A percentile compares a stretch with the other conserved stretches of the same genome.
Evolutionary conservation across 2,797 vertebrate genomes (phyloP).

Genomic region (Leptodactylus fallax): DNA sequence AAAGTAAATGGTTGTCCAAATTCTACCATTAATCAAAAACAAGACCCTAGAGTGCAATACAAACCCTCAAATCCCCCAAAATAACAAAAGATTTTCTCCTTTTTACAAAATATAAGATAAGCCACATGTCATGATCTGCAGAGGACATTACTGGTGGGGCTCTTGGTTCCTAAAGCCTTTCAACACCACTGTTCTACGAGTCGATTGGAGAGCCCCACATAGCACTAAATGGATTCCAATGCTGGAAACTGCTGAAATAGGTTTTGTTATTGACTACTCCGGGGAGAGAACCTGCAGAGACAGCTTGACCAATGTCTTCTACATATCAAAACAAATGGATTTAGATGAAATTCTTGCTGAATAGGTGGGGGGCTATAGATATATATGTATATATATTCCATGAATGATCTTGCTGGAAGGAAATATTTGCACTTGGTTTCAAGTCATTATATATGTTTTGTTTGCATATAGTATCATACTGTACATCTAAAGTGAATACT

Average conservation of each 20-base stretch:
- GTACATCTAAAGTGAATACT: too few relatives aligned
- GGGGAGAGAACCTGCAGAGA: neutral
- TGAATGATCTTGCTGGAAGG: too few relatives aligned
- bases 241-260: neutral
- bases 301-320: neutral
- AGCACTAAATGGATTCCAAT: neutral
- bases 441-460: too few relatives aligned
- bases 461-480: too few relatives aligned
- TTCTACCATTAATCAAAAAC: conserved; percentile 9
- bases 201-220: neutral
- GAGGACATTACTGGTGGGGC: neutral
- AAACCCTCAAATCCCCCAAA: neutral
- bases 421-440: too few relatives aligned
- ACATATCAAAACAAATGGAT: neutral
- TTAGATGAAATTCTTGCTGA: neutral
- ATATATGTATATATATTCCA: neutral
- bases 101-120: neutral
- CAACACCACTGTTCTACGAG: neutral
- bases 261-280: neutral
- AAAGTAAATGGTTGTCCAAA: conserved; percentile 15
- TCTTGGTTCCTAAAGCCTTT: neutral
- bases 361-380: too few relatives aligned
- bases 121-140: neutral
- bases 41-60: neutral
- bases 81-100: neutral